Conservation (phyloP, 2,888 invertebrate genomes). For the Nomada fabriciana region DNA sequence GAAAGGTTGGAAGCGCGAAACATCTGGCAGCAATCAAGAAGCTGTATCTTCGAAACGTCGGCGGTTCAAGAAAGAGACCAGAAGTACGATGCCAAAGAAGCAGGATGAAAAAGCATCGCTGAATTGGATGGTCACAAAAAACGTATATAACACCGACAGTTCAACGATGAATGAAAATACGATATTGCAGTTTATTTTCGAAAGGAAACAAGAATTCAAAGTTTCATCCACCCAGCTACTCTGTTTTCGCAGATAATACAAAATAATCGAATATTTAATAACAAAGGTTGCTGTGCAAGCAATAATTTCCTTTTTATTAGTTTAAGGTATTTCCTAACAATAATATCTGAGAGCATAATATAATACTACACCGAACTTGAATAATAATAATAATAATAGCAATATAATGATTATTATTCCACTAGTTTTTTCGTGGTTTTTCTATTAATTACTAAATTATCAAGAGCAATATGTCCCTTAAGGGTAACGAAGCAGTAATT, state of each 20-base stretch:
- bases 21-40: constrained; percentile 78
- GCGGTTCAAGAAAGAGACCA: constrained; percentile 58
- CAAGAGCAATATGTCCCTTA: background rate
- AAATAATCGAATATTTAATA: too few species aligned
- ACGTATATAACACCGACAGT: constrained; percentile 30
- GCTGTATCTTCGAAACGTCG: constrained; percentile 72
- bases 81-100: constrained; percentile 46
- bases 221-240: background rate
- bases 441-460: background rate
- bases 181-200: constrained; percentile 28
- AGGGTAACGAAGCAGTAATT: background rate
- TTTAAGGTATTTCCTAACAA: background rate
- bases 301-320: background rate
- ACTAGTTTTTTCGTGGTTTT: too few species aligned
- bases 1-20: constrained; percentile 70
- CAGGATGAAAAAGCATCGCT: constrained; percentile 63
- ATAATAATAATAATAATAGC: too few species aligned
- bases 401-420: too few species aligned
- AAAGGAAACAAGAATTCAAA: background rate
- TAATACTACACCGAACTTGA: too few species aligned
- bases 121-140: constrained; percentile 64
- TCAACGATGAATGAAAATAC: constrained; percentile 43
- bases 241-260: background rate
- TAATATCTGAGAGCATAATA: background rate
- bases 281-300: too few species aligned